These are phyloP conservation scores for Spinibarbus caldwelli DNA, from an alignment of 2,797 vertebrate species.

Conservation along the genomic window DNA sequence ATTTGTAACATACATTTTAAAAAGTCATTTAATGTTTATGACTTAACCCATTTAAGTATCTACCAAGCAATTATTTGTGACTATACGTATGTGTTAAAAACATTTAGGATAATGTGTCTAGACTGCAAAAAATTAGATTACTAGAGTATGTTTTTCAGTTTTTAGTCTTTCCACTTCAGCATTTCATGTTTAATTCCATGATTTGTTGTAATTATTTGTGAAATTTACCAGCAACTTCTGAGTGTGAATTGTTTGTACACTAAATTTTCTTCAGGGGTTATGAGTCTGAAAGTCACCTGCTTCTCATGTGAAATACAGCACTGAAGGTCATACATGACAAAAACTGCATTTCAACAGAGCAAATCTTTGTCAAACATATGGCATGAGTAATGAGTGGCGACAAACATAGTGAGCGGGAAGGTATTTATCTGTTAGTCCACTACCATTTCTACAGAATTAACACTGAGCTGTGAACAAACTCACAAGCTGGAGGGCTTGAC, in stretches of 20 bases:
- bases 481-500: conserved; percentile 1
- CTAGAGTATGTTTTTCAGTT: no score
- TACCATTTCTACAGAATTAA: conserved; percentile 5
- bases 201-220: background rate
- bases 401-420: background rate
- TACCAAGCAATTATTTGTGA: background rate
- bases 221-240: background rate
- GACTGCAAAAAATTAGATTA: background rate
- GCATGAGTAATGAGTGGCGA: conserved; percentile 2
- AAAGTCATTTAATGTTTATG: background rate
- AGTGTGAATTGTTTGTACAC: background rate
- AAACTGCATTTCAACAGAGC: conserved; percentile 8
- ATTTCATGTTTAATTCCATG: background rate
- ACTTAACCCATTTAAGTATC: background rate
- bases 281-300: background rate
- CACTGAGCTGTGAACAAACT: background rate
- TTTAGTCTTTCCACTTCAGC: background rate
- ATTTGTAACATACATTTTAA: background rate
- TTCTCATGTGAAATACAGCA: background rate
- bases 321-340: background rate
- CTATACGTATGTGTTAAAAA: background rate
- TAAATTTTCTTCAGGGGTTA: background rate
- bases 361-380: background rate
- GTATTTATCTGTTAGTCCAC: conserved; percentile 7
- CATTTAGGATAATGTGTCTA: background rate